phyloP scores from a whole-genome alignment of 2,113 vertebrate species.

The Crotalus horridus region DNA sequence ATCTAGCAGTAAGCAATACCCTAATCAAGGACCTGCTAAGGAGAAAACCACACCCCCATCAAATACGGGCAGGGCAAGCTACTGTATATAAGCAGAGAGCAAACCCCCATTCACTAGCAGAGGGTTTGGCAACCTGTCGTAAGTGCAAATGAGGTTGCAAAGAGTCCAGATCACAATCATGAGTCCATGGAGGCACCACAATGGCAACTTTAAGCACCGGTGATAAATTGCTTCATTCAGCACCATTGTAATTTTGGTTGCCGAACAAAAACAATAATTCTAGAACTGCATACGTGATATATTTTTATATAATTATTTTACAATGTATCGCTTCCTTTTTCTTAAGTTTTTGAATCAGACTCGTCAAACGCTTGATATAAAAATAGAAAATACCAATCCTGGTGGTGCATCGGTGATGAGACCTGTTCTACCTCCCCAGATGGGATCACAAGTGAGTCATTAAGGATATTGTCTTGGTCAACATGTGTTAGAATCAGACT shows the following conservation, averaged over 20 bases:
- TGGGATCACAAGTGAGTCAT: conserved; percentile 74
- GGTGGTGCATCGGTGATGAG: conserved; percentile 77
- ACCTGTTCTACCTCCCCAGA: conserved; percentile 80
- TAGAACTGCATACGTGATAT: background rate
- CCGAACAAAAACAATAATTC: background rate
- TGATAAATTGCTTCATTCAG: background rate
- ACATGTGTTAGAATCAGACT: background rate
- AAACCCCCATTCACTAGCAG: background rate
- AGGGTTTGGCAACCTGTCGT: background rate
- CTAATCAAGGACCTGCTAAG: background rate
- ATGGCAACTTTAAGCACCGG: background rate
- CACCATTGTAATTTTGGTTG: background rate
- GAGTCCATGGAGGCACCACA: background rate
- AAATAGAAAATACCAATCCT: conserved; percentile 80
- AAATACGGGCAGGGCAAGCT: background rate
- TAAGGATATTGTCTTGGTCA: background rate
- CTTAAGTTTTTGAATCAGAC: conserved; percentile 92
- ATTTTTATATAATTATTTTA: background rate
- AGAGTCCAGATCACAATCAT: background rate
- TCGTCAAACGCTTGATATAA: conserved; percentile 84
- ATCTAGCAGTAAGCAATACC: background rate
- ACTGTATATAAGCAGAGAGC: background rate
- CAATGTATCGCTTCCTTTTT: conserved; percentile 29
- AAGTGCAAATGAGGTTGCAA: background rate
- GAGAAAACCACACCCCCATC: background rate